phyloP scores from a whole-genome alignment of 2,113 vertebrate species.

The Astur gentilis region DNA sequence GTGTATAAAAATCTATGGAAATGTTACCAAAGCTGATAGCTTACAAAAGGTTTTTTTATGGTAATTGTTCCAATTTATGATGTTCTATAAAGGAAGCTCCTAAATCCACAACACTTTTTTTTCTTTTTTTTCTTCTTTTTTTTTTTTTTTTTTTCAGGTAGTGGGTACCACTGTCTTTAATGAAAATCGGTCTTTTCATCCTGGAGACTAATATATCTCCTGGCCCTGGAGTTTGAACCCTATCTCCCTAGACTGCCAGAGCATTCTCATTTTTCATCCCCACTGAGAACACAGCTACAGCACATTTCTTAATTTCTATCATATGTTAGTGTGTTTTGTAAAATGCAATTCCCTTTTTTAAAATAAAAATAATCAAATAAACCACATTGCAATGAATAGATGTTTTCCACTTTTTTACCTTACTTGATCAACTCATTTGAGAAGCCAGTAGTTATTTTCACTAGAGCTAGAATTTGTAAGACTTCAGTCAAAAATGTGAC shows the following conservation, averaged over 20 bases:
- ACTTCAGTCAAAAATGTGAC: slow-evolving; percentile 62
- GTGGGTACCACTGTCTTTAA: not conserved
- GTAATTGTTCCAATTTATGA: not conserved
- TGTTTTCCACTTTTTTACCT: not conserved
- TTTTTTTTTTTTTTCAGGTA: not conserved
- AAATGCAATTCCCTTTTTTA: not conserved
- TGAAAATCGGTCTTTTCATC: slow-evolving; percentile 4
- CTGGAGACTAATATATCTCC: not conserved
- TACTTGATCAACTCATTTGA: not conserved
- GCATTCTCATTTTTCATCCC: slow-evolving; percentile 48
- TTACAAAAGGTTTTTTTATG: not conserved
- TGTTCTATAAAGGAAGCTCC: not conserved
- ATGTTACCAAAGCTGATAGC: not conserved
- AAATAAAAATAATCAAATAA: not conserved
- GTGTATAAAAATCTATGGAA: not conserved
- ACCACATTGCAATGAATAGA: not conserved
- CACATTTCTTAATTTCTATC: slow-evolving; percentile 48
- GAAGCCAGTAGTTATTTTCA: slow-evolving; percentile 12
- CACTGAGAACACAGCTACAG: slow-evolving; percentile 14
- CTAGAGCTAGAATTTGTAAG: slow-evolving; percentile 29
- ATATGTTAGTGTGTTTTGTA: not conserved
- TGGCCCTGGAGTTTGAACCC: not conserved
- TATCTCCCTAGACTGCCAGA: not conserved
- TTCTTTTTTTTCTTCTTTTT: too few relatives aligned
- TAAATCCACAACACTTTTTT: not conserved